Evolutionary conservation across 2,113 vertebrate genomes (phyloP).

Genomic region (Callithrix jacchus): DNA sequence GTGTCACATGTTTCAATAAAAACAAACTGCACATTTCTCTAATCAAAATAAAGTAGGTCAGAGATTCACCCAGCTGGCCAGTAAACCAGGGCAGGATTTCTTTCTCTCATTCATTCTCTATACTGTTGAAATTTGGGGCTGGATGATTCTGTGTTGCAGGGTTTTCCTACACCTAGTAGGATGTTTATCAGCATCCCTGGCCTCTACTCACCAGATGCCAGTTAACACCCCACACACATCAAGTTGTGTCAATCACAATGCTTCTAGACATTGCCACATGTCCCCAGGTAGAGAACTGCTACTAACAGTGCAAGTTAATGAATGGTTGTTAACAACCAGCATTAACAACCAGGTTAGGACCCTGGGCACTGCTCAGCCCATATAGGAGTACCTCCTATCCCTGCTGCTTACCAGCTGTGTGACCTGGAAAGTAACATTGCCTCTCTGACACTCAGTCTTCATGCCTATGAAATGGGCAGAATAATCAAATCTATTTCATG

Average conservation of each 20-base stretch:
- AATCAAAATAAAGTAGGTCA: constrained; percentile 80
- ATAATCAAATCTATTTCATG: not conserved
- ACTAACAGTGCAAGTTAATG: fast-evolving
- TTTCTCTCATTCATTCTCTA: not conserved
- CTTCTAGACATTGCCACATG: not conserved
- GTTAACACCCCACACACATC: fast-evolving
- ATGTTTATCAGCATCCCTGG: fast-evolving
- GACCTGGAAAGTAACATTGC: not conserved
- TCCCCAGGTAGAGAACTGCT: no score
- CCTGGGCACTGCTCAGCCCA: fast-evolving
- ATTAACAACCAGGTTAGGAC: no score
- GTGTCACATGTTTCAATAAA: constrained; percentile 56
- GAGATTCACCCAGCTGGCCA: constrained; percentile 73
- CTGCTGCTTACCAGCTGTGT: not conserved
- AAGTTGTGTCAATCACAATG: fast-evolving
- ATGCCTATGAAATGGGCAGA: not conserved
- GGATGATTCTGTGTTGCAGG: fast-evolving
- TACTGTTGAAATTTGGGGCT: fast-evolving
- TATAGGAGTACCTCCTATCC: not conserved
- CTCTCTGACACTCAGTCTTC: not conserved
- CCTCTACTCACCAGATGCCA: not conserved
- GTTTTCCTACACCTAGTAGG: fast-evolving
- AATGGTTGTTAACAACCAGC: no score
- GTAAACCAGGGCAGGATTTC: constrained; percentile 13
- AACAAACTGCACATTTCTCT: constrained; percentile 67